These are phyloP conservation scores for Cataglyphis altisquamis DNA, from an alignment of 2,888 invertebrate species.

Conservation along the genomic window DNA sequence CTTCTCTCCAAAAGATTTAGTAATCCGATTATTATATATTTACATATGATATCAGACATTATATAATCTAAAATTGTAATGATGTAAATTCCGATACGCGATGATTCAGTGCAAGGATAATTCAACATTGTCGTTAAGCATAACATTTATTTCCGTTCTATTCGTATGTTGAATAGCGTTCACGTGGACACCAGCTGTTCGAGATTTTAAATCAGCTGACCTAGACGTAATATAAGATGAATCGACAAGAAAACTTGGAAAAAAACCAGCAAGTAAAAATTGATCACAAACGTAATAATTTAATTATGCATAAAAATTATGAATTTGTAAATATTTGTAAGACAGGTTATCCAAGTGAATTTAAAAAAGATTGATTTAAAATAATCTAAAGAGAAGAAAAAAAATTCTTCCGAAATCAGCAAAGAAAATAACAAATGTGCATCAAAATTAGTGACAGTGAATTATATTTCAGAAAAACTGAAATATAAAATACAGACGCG, in stretches of 20 bases:
- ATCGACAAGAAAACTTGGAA: not conserved
- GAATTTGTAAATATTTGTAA: not conserved
- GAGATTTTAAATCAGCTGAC: not conserved
- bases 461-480: not conserved
- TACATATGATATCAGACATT: not conserved
- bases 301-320: not conserved
- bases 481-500: not conserved
- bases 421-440: not conserved
- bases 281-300: not conserved
- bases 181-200: not conserved
- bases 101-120: not conserved
- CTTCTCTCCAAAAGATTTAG: not conserved
- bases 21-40: constrained; percentile 13
- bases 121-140: constrained; percentile 2
- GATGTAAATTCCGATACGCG: not conserved
- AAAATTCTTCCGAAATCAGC: not conserved
- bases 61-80: not conserved
- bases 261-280: not conserved
- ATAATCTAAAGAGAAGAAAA: not conserved
- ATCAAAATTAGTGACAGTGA: not conserved
- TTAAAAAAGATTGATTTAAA: not conserved
- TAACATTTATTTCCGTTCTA: not conserved
- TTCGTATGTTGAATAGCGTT: not conserved
- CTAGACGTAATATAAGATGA: not conserved
- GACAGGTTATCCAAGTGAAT: not conserved